Percentiles rank a stretch among this genome's conserved stretches.
phyloP scores from a whole-genome alignment of 2,797 vertebrate species.

The Bufotes viridis region DNA sequence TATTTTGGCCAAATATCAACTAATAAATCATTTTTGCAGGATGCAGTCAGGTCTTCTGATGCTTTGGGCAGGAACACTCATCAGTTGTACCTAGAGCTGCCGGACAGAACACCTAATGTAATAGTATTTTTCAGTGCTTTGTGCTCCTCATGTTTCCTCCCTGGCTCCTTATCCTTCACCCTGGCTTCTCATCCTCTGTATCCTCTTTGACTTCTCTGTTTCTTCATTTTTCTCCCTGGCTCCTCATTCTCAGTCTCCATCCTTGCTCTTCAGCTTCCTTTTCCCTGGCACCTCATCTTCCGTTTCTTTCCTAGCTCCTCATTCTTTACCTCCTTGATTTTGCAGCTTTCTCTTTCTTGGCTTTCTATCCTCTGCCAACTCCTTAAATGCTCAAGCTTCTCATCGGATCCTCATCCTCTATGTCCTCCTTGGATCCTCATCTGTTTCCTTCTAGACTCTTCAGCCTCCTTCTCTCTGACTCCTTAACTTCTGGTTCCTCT shows the following conservation, averaged over 20 bases:
- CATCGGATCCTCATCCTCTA: background rate
- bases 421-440: background rate
- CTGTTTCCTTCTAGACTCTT: background rate
- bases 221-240: background rate
- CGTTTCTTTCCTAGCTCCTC: background rate
- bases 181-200: background rate
- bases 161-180: background rate
- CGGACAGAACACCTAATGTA: too few relatives aligned
- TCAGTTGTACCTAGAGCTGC: too few relatives aligned
- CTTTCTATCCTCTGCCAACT: too few relatives aligned
- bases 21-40: too few relatives aligned
- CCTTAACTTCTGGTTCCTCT: background rate
- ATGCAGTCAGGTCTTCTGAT: too few relatives aligned
- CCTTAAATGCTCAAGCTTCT: background rate
- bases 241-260: background rate
- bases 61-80: too few relatives aligned
- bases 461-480: background rate
- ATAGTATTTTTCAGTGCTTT: too few relatives aligned
- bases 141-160: background rate
- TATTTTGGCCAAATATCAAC: too few relatives aligned
- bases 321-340: background rate
- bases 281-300: background rate
- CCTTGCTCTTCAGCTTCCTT: background rate
- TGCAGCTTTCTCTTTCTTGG: background rate
- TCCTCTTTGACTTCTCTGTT: background rate